Conservation (phyloP, 2,888 invertebrate species). For the Cheilosia scutellata region DNA sequence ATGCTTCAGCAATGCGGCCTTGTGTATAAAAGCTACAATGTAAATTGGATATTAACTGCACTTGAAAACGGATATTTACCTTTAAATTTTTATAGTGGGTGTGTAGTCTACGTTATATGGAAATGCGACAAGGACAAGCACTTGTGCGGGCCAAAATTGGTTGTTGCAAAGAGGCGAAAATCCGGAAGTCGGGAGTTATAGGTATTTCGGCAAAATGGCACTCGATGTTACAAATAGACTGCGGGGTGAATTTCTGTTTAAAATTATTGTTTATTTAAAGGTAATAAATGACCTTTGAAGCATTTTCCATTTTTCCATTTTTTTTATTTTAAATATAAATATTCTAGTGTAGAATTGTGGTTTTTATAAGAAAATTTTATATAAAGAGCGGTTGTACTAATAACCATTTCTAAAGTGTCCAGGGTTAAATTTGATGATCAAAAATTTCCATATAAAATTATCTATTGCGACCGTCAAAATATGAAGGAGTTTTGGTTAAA, state of each 20-base stretch:
- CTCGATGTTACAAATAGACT: slow-evolving; percentile 21
- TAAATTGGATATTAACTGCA: slow-evolving; percentile 75
- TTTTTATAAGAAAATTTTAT: too few species aligned
- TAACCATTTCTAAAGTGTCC: too few species aligned
- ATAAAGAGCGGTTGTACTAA: too few species aligned
- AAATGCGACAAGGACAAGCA: slow-evolving; percentile 63
- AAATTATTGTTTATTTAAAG: not conserved
- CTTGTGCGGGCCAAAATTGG: slow-evolving; percentile 33
- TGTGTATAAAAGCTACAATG: slow-evolving; percentile 54
- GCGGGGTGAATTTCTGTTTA: not conserved
- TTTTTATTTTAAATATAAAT: too few species aligned
- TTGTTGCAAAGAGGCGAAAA: slow-evolving; percentile 24
- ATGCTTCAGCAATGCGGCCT: slow-evolving; percentile 36
- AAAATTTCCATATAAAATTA: too few species aligned
- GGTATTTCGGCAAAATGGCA: slow-evolving; percentile 7
- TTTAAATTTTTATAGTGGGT: slow-evolving; percentile 63
- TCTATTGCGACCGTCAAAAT: too few species aligned
- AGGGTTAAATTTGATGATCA: too few species aligned
- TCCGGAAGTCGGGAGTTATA: slow-evolving; percentile 19
- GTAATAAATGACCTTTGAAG: not conserved
- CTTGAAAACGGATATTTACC: slow-evolving; percentile 74
- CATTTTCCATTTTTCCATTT: too few species aligned
- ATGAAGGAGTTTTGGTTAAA: too few species aligned
- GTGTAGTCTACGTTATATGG: slow-evolving; percentile 41
- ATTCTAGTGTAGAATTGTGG: too few species aligned